These are phyloP conservation scores for Orbicella faveolata DNA, from an alignment of 64 coral and sea anemone species.

Conservation along the genomic window DNA sequence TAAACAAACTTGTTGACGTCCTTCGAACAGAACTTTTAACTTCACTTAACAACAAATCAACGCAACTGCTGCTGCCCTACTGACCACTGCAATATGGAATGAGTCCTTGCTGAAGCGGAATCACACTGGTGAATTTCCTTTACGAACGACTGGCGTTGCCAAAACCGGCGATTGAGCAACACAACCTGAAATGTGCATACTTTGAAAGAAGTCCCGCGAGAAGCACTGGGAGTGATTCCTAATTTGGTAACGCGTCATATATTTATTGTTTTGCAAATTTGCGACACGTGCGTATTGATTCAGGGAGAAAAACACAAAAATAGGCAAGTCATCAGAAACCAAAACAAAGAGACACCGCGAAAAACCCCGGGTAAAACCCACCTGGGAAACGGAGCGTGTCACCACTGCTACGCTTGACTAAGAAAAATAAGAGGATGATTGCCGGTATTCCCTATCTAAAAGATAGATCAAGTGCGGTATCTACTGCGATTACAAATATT, in stretches of 20 bases:
- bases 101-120: not conserved
- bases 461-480: not conserved
- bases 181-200: not conserved
- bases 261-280: slow-evolving; percentile 17
- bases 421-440: not conserved
- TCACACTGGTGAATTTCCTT: not conserved
- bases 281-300: not conserved
- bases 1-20: not conserved
- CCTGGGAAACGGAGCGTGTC: not conserved
- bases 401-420: not conserved
- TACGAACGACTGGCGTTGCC: not conserved
- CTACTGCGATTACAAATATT: no score
- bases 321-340: not conserved
- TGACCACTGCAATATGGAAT: not conserved
- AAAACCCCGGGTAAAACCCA: not conserved
- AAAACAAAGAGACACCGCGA: not conserved
- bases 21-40: not conserved
- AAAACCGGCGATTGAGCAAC: slow-evolving; percentile 40
- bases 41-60: not conserved
- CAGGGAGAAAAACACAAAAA: not conserved
- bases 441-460: not conserved
- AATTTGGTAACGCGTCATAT: slow-evolving; percentile 20
- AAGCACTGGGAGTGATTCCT: slow-evolving; percentile 39
- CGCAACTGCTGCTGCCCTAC: not conserved
- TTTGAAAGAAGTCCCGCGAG: not conserved